Evolutionary conservation across 2,113 vertebrate genomes (phyloP), one percentile per base, ranked within the genome.

Genomic region (Thalassarche chlororhynchos): DNA sequence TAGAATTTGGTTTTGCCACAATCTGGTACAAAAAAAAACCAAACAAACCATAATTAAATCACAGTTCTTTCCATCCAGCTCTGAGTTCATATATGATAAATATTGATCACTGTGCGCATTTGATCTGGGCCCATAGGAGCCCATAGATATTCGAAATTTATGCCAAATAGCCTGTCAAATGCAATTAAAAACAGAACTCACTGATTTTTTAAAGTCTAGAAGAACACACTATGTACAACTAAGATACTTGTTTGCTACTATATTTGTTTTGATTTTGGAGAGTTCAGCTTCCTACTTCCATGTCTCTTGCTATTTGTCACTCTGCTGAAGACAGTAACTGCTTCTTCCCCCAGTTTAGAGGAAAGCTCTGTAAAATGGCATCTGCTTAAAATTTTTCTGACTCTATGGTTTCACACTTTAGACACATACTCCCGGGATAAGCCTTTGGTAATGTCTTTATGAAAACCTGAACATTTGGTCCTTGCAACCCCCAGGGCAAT

Each of bases 391-490:
- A 70, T 26, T 40, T 15, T 76, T 60, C 47, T 77, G 92, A 49
- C 76, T 94, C 72, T 54, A 5, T 87, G 77, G 62, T 85, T 95
- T 96, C 95, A 66, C 85, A 60, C 93, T 76, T 96, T 38, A 89
- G 92, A 72, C 66, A 58, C 61, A 20, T 12, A 46, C 90, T 97
- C 91, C 65, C 81, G 82, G 93, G 82, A 55, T 47, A 31, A 89
- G 55, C 81, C 64, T 76, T 81, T 82, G 84, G 92, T 76, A 57
- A 90, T 17, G 84, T 89, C 93, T 95, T 95, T 64, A 90, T 89
- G 84, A 76, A 77, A 95, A 95, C 65, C 84, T 87, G 89, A 97
- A 87, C 93, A 96, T 96, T 97, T 97, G 84, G 62, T 97, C 80
- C 91, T 69, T 77, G 94, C 76, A 90, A n/a, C 58, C 66, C 90